Evolutionary conservation across 2,113 vertebrate genomes (phyloP).

Genomic region (Anser brachyrhynchus): DNA sequence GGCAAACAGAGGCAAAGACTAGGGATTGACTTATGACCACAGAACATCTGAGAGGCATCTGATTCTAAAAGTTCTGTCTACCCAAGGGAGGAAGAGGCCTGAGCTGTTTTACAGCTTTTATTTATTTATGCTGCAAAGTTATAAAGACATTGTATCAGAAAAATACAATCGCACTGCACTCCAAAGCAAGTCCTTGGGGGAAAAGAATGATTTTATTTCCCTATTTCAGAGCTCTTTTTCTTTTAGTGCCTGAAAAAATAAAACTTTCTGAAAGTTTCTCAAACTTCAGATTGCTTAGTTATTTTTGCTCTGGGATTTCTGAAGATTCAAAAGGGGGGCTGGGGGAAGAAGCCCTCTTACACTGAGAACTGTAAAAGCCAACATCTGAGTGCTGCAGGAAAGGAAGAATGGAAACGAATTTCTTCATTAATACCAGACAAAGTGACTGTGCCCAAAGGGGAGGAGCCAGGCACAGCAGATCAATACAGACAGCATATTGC

Average conservation of each 20-base stretch:
- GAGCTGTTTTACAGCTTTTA: background rate
- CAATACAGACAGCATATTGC: background rate
- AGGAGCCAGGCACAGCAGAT: background rate
- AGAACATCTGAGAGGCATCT: background rate
- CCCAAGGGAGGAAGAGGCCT: background rate
- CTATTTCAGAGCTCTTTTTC: background rate
- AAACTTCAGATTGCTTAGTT: background rate
- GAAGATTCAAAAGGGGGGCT: background rate
- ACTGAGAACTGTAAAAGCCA: background rate
- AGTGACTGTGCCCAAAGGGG: background rate
- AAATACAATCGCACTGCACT: background rate
- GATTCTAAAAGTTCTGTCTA: background rate
- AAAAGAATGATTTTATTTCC: background rate
- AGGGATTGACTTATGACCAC: background rate
- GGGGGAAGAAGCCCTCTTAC: background rate
- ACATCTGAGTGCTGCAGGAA: background rate
- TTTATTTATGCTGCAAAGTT: slow-evolving; percentile 11
- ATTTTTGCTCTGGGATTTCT: background rate
- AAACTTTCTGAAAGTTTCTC: background rate
- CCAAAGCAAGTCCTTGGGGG: background rate
- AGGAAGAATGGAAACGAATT: background rate
- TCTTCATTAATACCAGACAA: background rate
- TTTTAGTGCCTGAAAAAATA: background rate
- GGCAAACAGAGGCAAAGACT: background rate
- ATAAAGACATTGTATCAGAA: background rate